These are phyloP conservation scores for Brachionus rubens DNA, from an alignment of 1,140 invertebrate genomes.

Conservation along the genomic window DNA sequence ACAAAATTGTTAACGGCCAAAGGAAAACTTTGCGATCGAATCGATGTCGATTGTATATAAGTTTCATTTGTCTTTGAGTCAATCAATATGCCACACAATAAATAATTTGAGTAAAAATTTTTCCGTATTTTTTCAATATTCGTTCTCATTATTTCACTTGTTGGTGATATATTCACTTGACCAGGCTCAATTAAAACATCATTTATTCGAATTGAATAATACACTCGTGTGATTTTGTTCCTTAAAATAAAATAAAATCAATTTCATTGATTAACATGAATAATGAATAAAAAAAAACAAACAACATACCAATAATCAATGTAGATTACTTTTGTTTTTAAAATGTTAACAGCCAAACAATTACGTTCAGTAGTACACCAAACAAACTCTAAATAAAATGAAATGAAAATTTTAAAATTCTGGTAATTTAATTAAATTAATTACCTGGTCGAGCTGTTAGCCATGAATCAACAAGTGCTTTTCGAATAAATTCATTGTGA, in stretches of 20 bases:
- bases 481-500: not conserved
- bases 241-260: not conserved
- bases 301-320: not conserved
- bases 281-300: too few relatives aligned
- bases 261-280: too few relatives aligned
- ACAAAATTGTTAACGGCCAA: conserved; percentile 6
- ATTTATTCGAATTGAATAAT: not conserved
- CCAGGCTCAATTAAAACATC: not conserved
- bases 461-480: not conserved
- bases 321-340: not conserved
- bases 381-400: not conserved
- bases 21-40: not conserved
- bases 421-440: not conserved
- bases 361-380: not conserved
- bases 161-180: not conserved
- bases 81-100: not conserved
- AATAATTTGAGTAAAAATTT: conserved; percentile 16
- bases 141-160: conserved; percentile 16
- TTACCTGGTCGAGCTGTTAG: conserved; percentile 6
- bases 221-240: not conserved
- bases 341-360: not conserved
- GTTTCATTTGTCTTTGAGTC: not conserved
- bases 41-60: not conserved
- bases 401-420: not conserved
- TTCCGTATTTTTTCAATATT: conserved; percentile 4